These are phyloP conservation scores for Celastrina argiolus DNA, from an alignment of 2,888 invertebrate species.

Conservation along the genomic window DNA sequence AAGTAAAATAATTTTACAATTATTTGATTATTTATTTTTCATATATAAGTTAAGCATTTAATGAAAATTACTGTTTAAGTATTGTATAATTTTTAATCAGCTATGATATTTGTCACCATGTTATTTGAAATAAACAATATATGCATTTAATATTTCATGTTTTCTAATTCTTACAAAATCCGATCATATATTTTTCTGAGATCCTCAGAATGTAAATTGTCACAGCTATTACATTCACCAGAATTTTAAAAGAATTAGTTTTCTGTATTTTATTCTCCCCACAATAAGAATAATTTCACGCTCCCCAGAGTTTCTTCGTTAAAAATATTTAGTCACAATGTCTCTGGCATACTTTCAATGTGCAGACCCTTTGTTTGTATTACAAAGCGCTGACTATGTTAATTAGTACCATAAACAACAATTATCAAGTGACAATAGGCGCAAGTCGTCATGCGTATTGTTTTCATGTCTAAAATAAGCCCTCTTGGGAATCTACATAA, in stretches of 20 bases:
- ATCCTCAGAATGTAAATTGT: background rate
- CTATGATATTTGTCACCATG: no score
- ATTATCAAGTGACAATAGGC: constrained; percentile 20
- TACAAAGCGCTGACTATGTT: constrained; percentile 16
- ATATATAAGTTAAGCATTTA: no score
- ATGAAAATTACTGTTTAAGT: no score
- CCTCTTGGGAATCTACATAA: background rate
- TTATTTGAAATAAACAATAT: no score
- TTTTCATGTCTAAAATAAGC: constrained; percentile 9
- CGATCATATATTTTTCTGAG: no score
- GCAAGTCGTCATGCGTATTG: constrained; percentile 14
- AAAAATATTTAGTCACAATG: constrained; percentile 23
- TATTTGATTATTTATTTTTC: no score
- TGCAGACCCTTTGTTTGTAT: constrained; percentile 13
- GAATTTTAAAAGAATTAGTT: background rate
- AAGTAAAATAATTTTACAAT: no score
- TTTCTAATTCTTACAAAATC: no score
- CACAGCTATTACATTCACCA: background rate
- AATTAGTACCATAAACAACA: constrained; percentile 22
- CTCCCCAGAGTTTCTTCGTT: constrained; percentile 21
- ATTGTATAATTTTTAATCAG: no score
- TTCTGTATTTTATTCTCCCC: background rate
- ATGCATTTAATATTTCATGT: no score
- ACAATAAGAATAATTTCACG: constrained; percentile 21
- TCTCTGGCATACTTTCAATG: constrained; percentile 18